Base-by-base conservation (phyloP, 2,113 vertebrate genomes). In the Proterorhinus semilunaris region DNA sequence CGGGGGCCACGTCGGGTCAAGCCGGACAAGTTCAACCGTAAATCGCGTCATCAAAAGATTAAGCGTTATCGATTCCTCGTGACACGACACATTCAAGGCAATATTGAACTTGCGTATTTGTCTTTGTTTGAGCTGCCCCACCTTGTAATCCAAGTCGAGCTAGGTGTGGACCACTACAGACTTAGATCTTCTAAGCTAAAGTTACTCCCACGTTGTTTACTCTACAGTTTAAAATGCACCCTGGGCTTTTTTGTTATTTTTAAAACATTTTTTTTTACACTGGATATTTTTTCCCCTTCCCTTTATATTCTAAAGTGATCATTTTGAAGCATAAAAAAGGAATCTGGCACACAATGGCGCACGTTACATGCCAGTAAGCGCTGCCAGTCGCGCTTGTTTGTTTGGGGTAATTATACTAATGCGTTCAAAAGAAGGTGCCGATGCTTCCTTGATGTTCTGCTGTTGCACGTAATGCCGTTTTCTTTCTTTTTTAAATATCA, bases 301-400 rank as follows among this genome's bases (percentile, higher is more conserved):
- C 52, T 51, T 51, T 55, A 16, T 62, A 15, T 66, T 69, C 2
- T 59, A 69, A 68, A 72, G 62, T 71, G 72, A 69, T 61, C 42
- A 42, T 62, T 61, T 52, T 69, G 65, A 62, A 51, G 15, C 15
- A 13, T 61, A 8, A 72, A 69, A 43, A 64, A 57, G n/a, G 55
- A 69, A 13, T 12, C 65, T 82, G 79, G 79, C 69, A 72, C 61
- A 47, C 65, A n/a, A 55, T 52, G 65, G 73, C 61, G 43, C 13
- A 47, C 42, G 47, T 11, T 27, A 63, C 49, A 69, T 68, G 71
- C 68, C 74, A 69, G 62, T 74, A 16, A 62, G 66, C 53, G 68
- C 68, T 81, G 80, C 58, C 67, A 72, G 55, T 80, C 45, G 16
- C 65, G 21, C 10, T 61, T 51, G 62, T 55, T 67, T 78, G 66